These are phyloP conservation scores for Solea senegalensis DNA, from an alignment of 2,113 vertebrate genomes.

Conservation along the genomic window DNA sequence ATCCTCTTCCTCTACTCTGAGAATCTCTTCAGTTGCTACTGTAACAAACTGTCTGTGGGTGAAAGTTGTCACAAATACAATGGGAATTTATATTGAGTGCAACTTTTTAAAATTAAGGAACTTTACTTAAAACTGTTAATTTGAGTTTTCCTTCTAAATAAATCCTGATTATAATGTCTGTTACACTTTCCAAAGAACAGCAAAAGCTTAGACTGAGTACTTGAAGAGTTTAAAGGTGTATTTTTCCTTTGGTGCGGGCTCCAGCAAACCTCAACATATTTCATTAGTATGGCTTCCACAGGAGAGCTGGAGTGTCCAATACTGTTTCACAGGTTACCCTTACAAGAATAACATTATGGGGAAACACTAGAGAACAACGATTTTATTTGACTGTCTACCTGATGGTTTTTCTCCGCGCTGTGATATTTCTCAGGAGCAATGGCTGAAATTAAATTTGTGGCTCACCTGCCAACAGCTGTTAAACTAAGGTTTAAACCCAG, in stretches of 20 bases:
- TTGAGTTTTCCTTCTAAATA: background rate
- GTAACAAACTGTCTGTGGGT: background rate
- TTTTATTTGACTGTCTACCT: conserved; percentile 35
- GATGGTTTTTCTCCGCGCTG: conserved; percentile 12
- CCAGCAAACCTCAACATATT: conserved; percentile 48
- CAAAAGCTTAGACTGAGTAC: background rate
- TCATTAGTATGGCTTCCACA: conserved; percentile 35
- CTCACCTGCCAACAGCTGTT: conserved; percentile 18
- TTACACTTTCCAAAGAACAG: background rate
- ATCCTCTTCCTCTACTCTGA: background rate
- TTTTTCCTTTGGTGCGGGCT: conserved; percentile 32
- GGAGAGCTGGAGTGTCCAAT: conserved; percentile 30
- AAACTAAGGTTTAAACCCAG: background rate
- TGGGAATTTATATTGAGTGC: background rate
- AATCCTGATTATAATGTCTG: background rate
- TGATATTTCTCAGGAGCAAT: conserved; percentile 30
- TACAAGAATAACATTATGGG: conserved; percentile 26
- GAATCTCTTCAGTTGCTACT: conserved; percentile 25
- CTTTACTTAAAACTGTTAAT: no score
- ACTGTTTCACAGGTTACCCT: conserved; percentile 29
- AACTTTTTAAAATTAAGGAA: no score
- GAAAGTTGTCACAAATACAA: background rate
- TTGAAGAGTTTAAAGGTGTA: conserved; percentile 10
- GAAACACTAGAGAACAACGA: conserved; percentile 25
- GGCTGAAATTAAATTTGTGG: conserved; percentile 42